Evolutionary conservation across 64 coral and sea anemone species (phyloP), one percentile per base, ranked within the genome.

Genomic region (Trachythela sp.): DNA sequence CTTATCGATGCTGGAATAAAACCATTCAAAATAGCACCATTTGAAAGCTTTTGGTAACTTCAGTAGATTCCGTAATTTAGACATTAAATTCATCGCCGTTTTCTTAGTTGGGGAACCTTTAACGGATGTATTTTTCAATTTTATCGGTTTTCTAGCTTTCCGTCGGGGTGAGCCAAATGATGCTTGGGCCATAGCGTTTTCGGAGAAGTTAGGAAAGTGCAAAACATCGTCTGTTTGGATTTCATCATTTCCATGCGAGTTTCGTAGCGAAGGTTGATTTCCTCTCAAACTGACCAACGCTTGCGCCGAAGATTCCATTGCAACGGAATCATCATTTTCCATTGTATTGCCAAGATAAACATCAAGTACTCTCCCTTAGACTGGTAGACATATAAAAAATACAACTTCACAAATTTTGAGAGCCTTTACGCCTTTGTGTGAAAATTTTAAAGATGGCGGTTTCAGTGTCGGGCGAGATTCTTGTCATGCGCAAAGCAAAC

Each of bases 11-110:
- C 94, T 94, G 32, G 93, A 99, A 70, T 99, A 99, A 37, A 99
- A 99, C 96, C 96, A 99, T 84, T 99, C 96, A 92, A 92, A 99
- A 50, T 99, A 99, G 58, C 96, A 99, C 96, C 96, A 99, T 86
- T 92, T 92, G 18, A 93, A 86, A 50, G 96, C 96, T 71, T 99
- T 99, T 14, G 96, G 96, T 13, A 99, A 89, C 75, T 99, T 99
- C 17, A 99, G 83, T 40, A 99, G 33, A 45, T 99, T 99, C 56
- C 94, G 96, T 49, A 99, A 87, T 50, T 93, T 99, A 14, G 93
- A 92, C 48, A 89, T 83, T 45, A 88, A 87, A 34, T 88, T 54
- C 88, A 54, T 86, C 76, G 24, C 31, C 8, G 37, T 39, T 80
- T 80, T 80, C 37, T 80, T 80, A 10, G 31, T 39, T 39, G 75